Percentiles rank a stretch among this genome's conserved stretches.
Conservation (phyloP, 2,888 invertebrate genomes). For the Diaprepes abbreviatus region DNA sequence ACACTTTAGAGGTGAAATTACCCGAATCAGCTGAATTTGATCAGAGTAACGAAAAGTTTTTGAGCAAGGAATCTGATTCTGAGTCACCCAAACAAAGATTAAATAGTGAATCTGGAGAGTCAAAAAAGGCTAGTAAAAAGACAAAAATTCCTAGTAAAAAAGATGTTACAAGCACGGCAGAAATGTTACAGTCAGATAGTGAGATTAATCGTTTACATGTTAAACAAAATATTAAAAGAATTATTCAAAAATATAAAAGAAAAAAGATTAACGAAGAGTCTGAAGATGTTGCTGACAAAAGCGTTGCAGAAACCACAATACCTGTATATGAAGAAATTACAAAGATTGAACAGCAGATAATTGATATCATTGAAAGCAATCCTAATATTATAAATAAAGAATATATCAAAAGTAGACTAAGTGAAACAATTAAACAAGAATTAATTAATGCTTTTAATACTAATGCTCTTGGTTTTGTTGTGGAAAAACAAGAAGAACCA, state of each 20-base stretch:
- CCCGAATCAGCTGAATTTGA: not conserved
- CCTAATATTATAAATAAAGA: slow-evolving; percentile 69
- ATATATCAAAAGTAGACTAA: slow-evolving; percentile 68
- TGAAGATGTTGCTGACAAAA: slow-evolving; percentile 58
- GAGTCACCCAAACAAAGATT: not conserved
- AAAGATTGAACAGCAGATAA: slow-evolving; percentile 68
- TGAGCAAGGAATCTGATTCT: not conserved
- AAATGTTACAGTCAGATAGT: not conserved
- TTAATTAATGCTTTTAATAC: slow-evolving; percentile 52
- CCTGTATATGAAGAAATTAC: slow-evolving; percentile 68
- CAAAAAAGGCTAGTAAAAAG: slow-evolving; percentile 11
- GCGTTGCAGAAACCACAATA: slow-evolving; percentile 66
- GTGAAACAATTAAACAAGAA: slow-evolving; percentile 60
- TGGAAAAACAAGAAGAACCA: not conserved
- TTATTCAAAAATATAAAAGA: slow-evolving; percentile 57
- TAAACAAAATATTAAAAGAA: slow-evolving; percentile 56
- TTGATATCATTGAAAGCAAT: slow-evolving; percentile 68
- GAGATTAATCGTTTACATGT: slow-evolving; percentile 52
- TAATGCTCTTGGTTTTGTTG: not conserved
- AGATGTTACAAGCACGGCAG: not conserved
- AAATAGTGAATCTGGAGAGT: not conserved
- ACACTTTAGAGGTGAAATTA: too few relatives aligned
- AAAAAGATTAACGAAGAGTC: slow-evolving; percentile 52
- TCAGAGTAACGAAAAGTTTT: not conserved
- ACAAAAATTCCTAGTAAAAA: slow-evolving; percentile 14